Conservation (phyloP, 2,797 vertebrate genomes). For the Alectoris magna region DNA sequence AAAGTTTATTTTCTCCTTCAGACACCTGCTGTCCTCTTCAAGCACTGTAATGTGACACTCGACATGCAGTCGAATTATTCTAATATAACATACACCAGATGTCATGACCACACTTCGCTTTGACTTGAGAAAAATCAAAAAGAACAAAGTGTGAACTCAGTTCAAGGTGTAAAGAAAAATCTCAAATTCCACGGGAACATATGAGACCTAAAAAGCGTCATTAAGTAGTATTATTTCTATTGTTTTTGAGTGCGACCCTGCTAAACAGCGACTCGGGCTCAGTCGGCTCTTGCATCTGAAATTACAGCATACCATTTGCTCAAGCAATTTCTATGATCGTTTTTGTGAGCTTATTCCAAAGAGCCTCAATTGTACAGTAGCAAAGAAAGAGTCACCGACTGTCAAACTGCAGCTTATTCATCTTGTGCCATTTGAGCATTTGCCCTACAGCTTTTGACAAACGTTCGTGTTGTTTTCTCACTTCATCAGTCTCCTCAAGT, state of each 20-base stretch:
- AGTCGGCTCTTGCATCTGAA: slow-evolving; percentile 50
- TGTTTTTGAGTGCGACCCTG: slow-evolving; percentile 45
- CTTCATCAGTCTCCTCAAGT: slow-evolving; percentile 69
- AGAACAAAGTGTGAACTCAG: slow-evolving; percentile 66
- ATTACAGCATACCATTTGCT: slow-evolving; percentile 50
- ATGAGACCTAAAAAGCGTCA: slow-evolving; percentile 12
- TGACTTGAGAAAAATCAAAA: slow-evolving; percentile 70
- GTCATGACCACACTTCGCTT: slow-evolving; percentile 68
- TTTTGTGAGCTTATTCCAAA: slow-evolving; percentile 38
- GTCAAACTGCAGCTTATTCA: slow-evolving; percentile 67
- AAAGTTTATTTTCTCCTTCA: slow-evolving; percentile 74
- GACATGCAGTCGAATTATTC: slow-evolving; percentile 63
- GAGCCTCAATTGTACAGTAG: slow-evolving; percentile 25
- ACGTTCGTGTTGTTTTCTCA: slow-evolving; percentile 66
- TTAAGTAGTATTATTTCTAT: slow-evolving; percentile 44
- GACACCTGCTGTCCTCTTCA: slow-evolving; percentile 74
- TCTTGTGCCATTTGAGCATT: slow-evolving; percentile 62
- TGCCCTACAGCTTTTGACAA: slow-evolving; percentile 72
- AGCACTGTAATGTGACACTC: slow-evolving; percentile 66
- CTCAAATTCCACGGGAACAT: slow-evolving; percentile 47
- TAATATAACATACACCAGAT: slow-evolving; percentile 72
- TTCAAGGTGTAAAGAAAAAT: slow-evolving; percentile 68
- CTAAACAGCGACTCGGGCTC: slow-evolving; percentile 37
- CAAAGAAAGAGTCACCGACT: slow-evolving; percentile 46
- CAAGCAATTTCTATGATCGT: slow-evolving; percentile 21